phyloP scores from a whole-genome alignment of 2,888 invertebrate genomes.

The Coenonympha arcania region DNA sequence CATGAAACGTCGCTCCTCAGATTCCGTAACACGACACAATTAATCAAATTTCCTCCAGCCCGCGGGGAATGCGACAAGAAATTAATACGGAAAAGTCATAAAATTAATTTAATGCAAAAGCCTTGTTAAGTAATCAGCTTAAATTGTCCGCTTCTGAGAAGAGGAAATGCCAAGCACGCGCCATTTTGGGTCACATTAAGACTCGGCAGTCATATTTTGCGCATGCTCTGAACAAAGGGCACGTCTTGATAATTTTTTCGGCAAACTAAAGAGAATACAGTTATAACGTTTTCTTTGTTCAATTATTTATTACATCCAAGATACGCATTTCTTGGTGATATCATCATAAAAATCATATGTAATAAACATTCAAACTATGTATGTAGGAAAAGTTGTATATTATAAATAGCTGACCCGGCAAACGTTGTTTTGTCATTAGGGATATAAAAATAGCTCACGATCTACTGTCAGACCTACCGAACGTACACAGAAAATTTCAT shows the following conservation, averaged over 20 bases:
- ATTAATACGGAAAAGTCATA: slow-evolving; percentile 14
- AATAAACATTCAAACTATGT: too few relatives aligned
- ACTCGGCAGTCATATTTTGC: neutral
- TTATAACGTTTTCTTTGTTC: neutral
- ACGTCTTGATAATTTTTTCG: slow-evolving; percentile 4
- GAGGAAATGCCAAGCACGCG: slow-evolving; percentile 22
- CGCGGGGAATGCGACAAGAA: slow-evolving; percentile 11
- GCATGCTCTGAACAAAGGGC: slow-evolving; percentile 6
- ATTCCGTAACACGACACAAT: slow-evolving; percentile 6
- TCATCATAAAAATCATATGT: too few relatives aligned
- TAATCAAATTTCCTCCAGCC: slow-evolving; percentile 11
- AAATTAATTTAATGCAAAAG: slow-evolving; percentile 17
- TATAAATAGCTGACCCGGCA: too few relatives aligned
- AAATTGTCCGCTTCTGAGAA: slow-evolving; percentile 25
- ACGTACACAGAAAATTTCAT: too few relatives aligned
- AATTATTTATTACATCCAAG: too few relatives aligned
- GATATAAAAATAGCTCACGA: too few relatives aligned
- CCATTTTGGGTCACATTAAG: slow-evolving; percentile 9
- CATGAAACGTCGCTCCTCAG: neutral
- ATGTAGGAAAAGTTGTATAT: too few relatives aligned
- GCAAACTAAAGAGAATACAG: neutral
- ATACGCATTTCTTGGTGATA: too few relatives aligned
- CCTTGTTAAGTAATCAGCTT: slow-evolving; percentile 20
- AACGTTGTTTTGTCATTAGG: too few relatives aligned
- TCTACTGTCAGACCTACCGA: too few relatives aligned